phyloP scores from a whole-genome alignment of 2,888 invertebrate genomes.

The Andrena praecox region DNA sequence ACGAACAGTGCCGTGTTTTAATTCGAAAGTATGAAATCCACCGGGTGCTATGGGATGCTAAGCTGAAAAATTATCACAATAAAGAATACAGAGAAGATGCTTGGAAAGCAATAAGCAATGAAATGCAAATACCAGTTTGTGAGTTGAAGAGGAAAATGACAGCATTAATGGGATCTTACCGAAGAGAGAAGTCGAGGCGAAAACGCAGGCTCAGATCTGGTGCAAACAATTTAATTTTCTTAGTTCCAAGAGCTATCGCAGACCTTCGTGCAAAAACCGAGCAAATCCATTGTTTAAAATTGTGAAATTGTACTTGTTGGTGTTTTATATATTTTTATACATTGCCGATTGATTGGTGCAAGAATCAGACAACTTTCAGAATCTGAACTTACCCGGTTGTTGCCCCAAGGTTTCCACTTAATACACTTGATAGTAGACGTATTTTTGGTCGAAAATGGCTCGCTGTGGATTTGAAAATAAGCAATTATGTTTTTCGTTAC shows the following conservation, averaged over 20 bases:
- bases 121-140: neutral
- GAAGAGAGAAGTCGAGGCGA: too few species aligned
- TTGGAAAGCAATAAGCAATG: neutral
- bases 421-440: too few species aligned
- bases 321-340: neutral
- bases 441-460: too few species aligned
- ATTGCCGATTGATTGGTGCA: neutral
- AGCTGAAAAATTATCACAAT: neutral
- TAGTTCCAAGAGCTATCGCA: neutral
- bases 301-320: neutral
- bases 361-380: neutral
- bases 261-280: neutral
- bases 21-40: neutral
- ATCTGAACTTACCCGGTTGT: neutral
- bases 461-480: too few species aligned
- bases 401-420: neutral
- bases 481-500: too few species aligned
- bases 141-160: neutral
- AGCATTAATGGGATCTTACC: too few species aligned
- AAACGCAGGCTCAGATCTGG: too few species aligned
- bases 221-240: too few species aligned
- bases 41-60: neutral
- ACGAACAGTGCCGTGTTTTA: neutral
- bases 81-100: neutral
- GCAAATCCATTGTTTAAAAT: neutral